phyloP scores from a whole-genome alignment of 1,140 invertebrate genomes.

The Homarus americanus region DNA sequence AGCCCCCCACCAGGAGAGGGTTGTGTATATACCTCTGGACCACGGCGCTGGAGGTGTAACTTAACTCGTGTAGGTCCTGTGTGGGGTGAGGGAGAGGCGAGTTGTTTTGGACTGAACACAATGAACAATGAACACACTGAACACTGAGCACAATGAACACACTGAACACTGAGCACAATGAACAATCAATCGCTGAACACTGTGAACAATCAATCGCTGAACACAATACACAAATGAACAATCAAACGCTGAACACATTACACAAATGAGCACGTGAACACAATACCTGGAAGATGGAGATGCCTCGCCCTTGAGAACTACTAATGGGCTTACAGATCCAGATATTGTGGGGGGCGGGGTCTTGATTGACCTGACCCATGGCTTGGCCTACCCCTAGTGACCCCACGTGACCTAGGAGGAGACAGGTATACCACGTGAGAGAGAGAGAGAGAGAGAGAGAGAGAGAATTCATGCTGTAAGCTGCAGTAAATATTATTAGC shows the following conservation, averaged over 20 bases:
- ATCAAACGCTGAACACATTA: too few species aligned
- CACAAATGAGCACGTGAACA: too few species aligned
- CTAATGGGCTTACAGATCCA: conserved; percentile 94
- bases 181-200: too few species aligned
- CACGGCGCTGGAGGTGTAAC: conserved; percentile 84
- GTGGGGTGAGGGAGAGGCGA: too few species aligned
- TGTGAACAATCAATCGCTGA: too few species aligned
- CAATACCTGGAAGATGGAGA: conserved; percentile 89
- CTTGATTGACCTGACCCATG: background rate
- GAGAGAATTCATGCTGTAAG: too few species aligned
- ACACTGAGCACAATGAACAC: too few species aligned
- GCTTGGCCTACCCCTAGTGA: background rate
- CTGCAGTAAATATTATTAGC: too few species aligned
- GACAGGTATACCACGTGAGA: background rate
- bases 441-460: background rate
- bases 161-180: too few species aligned
- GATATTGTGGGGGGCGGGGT: conserved; percentile 77
- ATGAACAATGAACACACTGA: too few species aligned
- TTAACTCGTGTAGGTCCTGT: conserved; percentile 87
- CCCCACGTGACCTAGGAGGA: background rate
- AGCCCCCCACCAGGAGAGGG: conserved; percentile 90
- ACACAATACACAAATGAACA: too few species aligned
- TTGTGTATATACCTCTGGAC: conserved; percentile 92
- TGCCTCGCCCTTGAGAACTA: conserved; percentile 89
- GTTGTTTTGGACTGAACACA: too few species aligned